These are phyloP conservation scores for Crossocerus cetratus DNA, from an alignment of 2,888 invertebrate species.

Conservation along the genomic window DNA sequence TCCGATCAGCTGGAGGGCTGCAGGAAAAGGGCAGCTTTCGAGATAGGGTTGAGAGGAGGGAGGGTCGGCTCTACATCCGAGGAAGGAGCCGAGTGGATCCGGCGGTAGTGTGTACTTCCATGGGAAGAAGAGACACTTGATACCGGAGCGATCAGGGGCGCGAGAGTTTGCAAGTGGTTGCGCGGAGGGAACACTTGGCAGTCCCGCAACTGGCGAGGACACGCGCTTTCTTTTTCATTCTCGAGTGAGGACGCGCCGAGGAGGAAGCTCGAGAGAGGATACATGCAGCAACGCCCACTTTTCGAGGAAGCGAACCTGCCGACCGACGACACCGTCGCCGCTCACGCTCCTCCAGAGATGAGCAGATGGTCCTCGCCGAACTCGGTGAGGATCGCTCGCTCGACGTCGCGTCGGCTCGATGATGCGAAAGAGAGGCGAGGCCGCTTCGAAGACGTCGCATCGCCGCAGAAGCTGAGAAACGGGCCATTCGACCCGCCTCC, in stretches of 20 bases:
- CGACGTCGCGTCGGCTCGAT: too few relatives aligned
- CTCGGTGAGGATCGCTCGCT: not conserved
- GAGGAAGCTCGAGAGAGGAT: conserved; percentile 15
- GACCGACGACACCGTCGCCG: conserved; percentile 28
- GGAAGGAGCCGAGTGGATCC: conserved; percentile 13
- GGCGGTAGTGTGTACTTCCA: conserved; percentile 18
- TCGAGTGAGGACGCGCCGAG: conserved; percentile 26
- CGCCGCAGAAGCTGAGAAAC: conserved; percentile 9
- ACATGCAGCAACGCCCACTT: conserved; percentile 60
- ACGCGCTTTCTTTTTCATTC: conserved; percentile 40
- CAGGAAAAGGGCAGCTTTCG: conserved; percentile 11
- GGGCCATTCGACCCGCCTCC: conserved; percentile 10
- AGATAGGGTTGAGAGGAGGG: conserved; percentile 14
- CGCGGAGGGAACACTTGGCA: conserved; percentile 15
- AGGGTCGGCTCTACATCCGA: conserved; percentile 49
- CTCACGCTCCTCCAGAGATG: conserved; percentile 10
- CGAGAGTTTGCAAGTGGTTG: conserved; percentile 5
- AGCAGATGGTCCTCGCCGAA: conserved; percentile 64
- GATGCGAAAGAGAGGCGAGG: too few relatives aligned
- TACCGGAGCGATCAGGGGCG: conserved; percentile 28
- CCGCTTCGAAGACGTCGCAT: too few relatives aligned
- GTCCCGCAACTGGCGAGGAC: conserved; percentile 23
- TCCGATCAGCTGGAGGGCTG: conserved; percentile 48
- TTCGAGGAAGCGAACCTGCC: conserved; percentile 52
- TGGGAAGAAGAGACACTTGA: conserved; percentile 57